Percentiles rank a stretch among this genome's conserved stretches.
Evolutionary conservation across 2,888 invertebrate genomes (phyloP).

Genomic region (Frankliniella fusca): DNA sequence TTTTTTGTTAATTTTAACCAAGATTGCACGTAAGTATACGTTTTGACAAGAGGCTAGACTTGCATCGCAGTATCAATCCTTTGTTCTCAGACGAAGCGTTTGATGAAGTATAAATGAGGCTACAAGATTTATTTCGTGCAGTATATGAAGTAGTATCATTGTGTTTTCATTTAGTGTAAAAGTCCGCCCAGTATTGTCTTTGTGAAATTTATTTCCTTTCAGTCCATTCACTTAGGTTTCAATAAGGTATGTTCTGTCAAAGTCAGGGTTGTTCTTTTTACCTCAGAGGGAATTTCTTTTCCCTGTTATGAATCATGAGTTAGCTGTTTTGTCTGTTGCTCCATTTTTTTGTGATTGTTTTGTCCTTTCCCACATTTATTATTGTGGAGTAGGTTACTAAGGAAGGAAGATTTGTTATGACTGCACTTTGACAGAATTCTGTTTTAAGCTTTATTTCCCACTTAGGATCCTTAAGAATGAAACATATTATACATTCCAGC

Average conservation of each 20-base stretch:
- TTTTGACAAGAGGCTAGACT: conserved; percentile 26
- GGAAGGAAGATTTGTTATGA: background rate
- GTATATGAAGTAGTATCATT: no score
- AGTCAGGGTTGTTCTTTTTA: background rate
- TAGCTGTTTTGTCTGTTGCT: background rate
- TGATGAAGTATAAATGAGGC: background rate
- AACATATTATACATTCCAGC: no score
- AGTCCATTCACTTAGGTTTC: no score
- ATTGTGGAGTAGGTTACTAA: background rate
- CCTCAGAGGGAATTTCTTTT: background rate
- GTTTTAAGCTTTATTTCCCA: no score
- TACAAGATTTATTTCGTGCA: no score
- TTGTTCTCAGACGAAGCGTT: conserved; percentile 10
- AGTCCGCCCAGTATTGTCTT: no score
- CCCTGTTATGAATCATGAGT: background rate
- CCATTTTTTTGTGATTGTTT: no score
- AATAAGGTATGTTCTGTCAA: background rate
- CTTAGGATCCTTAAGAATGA: no score
- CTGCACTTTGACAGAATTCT: no score
- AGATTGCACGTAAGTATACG: conserved; percentile 86
- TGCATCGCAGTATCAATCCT: conserved; percentile 16
- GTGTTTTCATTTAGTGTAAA: no score
- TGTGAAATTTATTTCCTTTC: no score
- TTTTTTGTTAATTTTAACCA: conserved; percentile 97
- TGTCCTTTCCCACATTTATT: background rate